A percentile compares a stretch with the other conserved stretches of the same genome.
These are phyloP conservation scores for Ptychadena robeensis DNA, from an alignment of 2,797 vertebrate species.

Conservation along the genomic window DNA sequence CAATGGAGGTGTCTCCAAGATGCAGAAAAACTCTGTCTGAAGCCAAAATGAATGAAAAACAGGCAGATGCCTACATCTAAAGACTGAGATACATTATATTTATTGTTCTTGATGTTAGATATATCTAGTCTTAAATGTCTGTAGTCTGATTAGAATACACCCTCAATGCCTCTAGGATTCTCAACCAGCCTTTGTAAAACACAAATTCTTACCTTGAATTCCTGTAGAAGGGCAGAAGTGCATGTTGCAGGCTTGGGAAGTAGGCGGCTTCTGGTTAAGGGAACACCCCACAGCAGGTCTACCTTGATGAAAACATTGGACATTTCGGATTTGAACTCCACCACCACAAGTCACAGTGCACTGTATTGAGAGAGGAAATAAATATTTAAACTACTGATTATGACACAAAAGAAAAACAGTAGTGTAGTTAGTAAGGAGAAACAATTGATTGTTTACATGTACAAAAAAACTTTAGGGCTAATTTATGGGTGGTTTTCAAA, in stretches of 20 bases:
- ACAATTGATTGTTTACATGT: too few relatives aligned
- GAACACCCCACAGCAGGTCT: conserved; percentile 81
- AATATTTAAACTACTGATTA: not conserved
- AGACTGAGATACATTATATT: too few relatives aligned
- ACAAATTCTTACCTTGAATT: conserved; percentile 71
- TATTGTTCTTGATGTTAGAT: too few relatives aligned
- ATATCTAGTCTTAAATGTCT: too few relatives aligned
- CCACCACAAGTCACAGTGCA: conserved; percentile 95
- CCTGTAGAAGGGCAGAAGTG: conserved; percentile 87
- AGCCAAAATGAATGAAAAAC: too few relatives aligned
- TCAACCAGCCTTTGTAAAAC: not conserved
- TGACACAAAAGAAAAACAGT: too few relatives aligned
- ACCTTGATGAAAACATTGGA: conserved; percentile 90
- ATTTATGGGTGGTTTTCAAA: not conserved
- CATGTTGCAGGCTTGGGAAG: conserved; percentile 91
- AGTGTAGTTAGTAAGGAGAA: too few relatives aligned
- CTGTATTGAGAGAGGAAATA: conserved; percentile 67
- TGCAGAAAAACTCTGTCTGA: too few relatives aligned
- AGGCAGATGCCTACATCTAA: too few relatives aligned
- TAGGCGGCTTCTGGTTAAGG: conserved; percentile 83
- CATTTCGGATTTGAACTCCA: conserved; percentile 87
- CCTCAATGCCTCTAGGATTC: not conserved
- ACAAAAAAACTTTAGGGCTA: not conserved
- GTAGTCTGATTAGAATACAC: not conserved
- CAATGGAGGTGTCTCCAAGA: too few relatives aligned